Percentiles rank a stretch among this genome's conserved stretches.
These are phyloP conservation scores for Dinomys branickii DNA, from an alignment of 2,113 vertebrate genomes.

Conservation along the genomic window DNA sequence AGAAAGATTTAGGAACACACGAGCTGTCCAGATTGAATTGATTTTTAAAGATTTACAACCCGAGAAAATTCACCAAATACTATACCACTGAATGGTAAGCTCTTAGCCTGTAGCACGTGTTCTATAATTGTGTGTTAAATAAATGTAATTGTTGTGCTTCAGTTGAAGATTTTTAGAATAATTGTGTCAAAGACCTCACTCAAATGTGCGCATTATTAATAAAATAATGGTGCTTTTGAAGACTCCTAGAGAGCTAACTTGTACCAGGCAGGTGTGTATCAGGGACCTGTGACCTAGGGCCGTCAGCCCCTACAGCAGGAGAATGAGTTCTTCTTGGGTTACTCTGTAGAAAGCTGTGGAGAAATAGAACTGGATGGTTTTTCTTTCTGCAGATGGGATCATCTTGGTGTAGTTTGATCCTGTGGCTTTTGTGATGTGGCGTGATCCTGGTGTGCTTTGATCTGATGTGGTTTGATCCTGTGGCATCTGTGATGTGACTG, in stretches of 20 bases:
- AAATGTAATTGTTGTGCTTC: neutral
- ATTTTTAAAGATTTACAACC: slow-evolving; percentile 8
- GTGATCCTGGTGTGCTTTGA: neutral
- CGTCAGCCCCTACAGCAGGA: neutral
- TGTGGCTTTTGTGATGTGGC: neutral
- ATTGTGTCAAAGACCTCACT: neutral
- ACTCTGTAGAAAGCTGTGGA: neutral
- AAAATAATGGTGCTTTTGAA: slow-evolving; percentile 4
- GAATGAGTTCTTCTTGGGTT: neutral
- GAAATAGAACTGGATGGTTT: neutral
- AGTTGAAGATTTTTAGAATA: neutral
- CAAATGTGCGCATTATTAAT: neutral
- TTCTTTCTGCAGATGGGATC: neutral
- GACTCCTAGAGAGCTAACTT: neutral
- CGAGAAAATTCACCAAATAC: neutral
- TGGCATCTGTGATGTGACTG: neutral
- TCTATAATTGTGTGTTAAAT: neutral
- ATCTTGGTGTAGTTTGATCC: neutral
- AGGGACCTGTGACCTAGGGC: neutral
- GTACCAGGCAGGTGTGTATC: neutral
- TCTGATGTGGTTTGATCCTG: neutral
- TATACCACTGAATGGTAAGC: neutral
- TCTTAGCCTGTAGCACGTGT: neutral
- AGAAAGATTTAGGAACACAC: neutral
- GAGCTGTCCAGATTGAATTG: neutral